phyloP scores from a whole-genome alignment of 2,113 vertebrate genomes.

The Anguilla rostrata region DNA sequence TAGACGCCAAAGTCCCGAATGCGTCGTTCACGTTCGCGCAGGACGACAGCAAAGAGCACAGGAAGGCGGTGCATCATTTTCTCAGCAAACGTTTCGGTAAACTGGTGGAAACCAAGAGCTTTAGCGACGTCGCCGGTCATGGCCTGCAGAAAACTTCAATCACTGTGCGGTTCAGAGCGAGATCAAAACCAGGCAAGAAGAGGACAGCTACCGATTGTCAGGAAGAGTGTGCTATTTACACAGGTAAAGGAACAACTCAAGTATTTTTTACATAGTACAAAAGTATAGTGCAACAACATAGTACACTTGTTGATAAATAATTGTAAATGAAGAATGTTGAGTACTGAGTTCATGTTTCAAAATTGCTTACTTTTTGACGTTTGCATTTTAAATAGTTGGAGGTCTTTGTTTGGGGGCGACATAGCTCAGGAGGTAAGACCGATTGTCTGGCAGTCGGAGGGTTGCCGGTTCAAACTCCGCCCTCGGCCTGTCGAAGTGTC shows the following conservation, averaged over 20 bases:
- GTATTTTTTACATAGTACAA: background rate
- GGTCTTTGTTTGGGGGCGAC: no score
- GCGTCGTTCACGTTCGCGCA: conserved; percentile 77
- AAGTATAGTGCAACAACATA: no score
- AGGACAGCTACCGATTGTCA: conserved; percentile 45
- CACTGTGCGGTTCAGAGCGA: conserved; percentile 82
- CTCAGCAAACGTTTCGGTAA: conserved; percentile 86
- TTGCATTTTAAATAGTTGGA: background rate
- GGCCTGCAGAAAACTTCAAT: conserved; percentile 64
- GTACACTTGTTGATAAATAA: background rate
- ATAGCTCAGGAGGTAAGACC: no score
- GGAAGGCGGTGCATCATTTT: conserved; percentile 87
- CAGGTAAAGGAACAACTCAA: conserved; percentile 67
- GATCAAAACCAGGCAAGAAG: conserved; percentile 66
- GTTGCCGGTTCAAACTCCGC: no score
- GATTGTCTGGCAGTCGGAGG: no score
- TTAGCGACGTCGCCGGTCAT: conserved; percentile 50
- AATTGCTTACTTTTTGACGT: background rate
- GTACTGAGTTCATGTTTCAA: no score
- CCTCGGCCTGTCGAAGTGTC: no score
- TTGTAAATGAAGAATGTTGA: no score
- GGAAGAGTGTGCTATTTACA: conserved; percentile 68
- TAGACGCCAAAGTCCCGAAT: conserved; percentile 71
- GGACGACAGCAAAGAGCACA: conserved; percentile 81
- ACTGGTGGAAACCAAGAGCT: conserved; percentile 90